A percentile compares a stretch with the other conserved stretches of the same genome.
Conservation (phyloP, 2,888 invertebrate species). For the Stenchaetothrips biformis region DNA sequence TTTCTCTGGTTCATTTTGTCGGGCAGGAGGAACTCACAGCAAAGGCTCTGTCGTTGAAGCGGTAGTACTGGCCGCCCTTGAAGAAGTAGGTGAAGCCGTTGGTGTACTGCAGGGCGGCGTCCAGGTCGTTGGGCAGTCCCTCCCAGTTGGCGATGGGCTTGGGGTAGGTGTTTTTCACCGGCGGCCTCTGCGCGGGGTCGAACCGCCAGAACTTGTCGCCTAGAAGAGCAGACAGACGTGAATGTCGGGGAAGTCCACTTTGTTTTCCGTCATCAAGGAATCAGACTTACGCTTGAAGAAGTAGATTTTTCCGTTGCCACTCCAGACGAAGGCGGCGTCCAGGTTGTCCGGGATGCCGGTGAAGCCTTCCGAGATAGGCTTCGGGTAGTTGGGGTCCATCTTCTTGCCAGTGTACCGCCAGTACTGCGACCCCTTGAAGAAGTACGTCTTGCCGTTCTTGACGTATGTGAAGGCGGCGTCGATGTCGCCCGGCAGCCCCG, state of each 20-base stretch:
- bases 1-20: too few relatives aligned
- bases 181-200: slow-evolving; percentile 79
- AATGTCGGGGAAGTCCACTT: not conserved
- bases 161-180: slow-evolving; percentile 82
- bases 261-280: too few relatives aligned
- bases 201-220: slow-evolving; percentile 89
- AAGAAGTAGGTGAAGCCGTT: slow-evolving; percentile 97
- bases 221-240: slow-evolving; percentile 40
- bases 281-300: slow-evolving; percentile 75
- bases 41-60: slow-evolving; percentile 91
- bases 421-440: slow-evolving; percentile 90
- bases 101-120: slow-evolving; percentile 90
- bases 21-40: slow-evolving; percentile 65
- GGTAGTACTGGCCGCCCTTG: slow-evolving; percentile 84
- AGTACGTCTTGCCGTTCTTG: slow-evolving; percentile 93
- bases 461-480: slow-evolving; percentile 88
- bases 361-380: slow-evolving; percentile 87
- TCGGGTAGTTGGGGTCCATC: slow-evolving; percentile 85
- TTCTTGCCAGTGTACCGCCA: slow-evolving; percentile 84
- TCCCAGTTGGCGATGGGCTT: slow-evolving; percentile 88
- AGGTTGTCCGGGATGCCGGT: slow-evolving; percentile 88
- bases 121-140: slow-evolving; percentile 78
- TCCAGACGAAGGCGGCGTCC: slow-evolving; percentile 95
- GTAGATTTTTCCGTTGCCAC: slow-evolving; percentile 94
- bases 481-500: slow-evolving; percentile 76